Evolutionary conservation across 2,797 vertebrate genomes (phyloP).

Genomic region (Xenops minutus): DNA sequence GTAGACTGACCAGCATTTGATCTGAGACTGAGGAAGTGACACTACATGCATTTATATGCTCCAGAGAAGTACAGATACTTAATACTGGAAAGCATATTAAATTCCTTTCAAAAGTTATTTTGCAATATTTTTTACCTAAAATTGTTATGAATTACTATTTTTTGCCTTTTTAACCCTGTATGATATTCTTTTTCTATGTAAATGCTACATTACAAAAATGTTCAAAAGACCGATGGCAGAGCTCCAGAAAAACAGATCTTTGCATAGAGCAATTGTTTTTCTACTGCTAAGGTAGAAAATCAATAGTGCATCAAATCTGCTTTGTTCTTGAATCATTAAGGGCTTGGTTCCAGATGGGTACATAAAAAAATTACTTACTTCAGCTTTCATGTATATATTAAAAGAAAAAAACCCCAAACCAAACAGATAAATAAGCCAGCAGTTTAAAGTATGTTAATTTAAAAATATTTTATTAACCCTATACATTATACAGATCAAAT

Average conservation of each 20-base stretch:
- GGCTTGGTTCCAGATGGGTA: constrained; percentile 37
- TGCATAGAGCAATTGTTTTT: constrained; percentile 44
- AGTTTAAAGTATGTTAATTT: neutral
- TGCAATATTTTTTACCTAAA: neutral
- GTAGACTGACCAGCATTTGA: neutral
- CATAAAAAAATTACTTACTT: constrained; percentile 46
- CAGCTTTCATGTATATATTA: neutral
- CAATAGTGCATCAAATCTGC: constrained; percentile 58
- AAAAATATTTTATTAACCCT: neutral
- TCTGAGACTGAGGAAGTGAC: neutral
- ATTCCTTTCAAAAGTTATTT: neutral
- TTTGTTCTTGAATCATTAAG: constrained; percentile 48
- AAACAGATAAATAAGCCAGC: neutral
- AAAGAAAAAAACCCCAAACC: rapidly evolving
- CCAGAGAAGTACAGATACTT: neutral
- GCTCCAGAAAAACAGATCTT: constrained; percentile 14
- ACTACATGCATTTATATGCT: neutral
- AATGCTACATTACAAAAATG: neutral
- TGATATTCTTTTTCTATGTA: neutral
- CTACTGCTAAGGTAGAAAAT: constrained; percentile 59
- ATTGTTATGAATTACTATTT: neutral
- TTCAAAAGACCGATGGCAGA: constrained; percentile 17
- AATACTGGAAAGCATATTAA: neutral
- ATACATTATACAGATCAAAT: neutral
- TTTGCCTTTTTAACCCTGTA: neutral